These are phyloP conservation scores for Bursaphelenchus okinawaensis DNA, from an alignment of 2,888 invertebrate genomes.

Conservation along the genomic window DNA sequence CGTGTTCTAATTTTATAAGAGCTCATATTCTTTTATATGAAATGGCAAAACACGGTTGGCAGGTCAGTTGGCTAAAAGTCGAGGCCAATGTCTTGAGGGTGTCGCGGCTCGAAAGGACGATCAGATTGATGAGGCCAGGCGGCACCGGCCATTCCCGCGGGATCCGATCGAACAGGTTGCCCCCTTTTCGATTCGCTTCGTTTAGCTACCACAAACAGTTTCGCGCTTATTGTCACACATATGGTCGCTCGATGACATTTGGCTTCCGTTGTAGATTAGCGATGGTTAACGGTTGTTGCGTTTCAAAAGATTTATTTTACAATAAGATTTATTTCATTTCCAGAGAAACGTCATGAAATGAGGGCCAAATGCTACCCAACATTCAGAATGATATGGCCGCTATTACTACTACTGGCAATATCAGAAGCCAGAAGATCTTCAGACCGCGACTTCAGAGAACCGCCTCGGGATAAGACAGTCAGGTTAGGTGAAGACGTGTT, in stretches of 20 bases:
- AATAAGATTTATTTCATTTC: too few species aligned
- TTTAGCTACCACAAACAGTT: neutral
- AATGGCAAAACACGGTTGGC: neutral
- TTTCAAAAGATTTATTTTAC: neutral
- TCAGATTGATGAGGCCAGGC: neutral
- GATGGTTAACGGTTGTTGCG: too few species aligned
- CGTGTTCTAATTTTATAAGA: neutral
- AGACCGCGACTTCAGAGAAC: constrained; percentile 20
- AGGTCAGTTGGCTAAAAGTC: neutral
- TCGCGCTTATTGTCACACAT: neutral
- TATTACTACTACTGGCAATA: neutral
- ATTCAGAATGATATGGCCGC: neutral
- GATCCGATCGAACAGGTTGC: neutral
- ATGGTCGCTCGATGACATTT: neutral
- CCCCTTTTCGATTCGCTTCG: neutral
- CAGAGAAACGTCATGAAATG: neutral
- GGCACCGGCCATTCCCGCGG: neutral
- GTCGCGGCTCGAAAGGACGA: neutral
- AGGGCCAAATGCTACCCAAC: neutral
- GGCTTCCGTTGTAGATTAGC: neutral
- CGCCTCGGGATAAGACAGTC: constrained; percentile 22
- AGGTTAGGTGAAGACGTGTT: constrained; percentile 38
- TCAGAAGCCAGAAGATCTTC: neutral
- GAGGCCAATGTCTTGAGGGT: neutral
- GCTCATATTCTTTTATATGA: neutral